Conservation (phyloP, 2,113 vertebrate species). For the Bujurquina vittata region DNA sequence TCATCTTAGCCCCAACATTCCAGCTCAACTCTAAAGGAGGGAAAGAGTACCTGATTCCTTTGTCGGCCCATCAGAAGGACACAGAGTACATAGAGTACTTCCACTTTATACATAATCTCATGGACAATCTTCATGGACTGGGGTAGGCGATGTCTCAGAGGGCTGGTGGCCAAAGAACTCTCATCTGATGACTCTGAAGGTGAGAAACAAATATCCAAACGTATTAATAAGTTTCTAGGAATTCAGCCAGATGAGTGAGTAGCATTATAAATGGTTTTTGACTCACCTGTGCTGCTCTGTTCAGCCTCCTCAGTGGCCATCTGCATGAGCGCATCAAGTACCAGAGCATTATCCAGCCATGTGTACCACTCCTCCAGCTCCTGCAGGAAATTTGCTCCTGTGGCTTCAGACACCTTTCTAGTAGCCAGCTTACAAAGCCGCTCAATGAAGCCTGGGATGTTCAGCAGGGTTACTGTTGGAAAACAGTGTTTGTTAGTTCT, state of each 20-base stretch:
- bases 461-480: constrained; percentile 89
- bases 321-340: constrained; percentile 96
- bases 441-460: constrained; percentile 97
- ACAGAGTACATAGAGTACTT: constrained; percentile 96
- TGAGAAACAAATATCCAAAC: background rate
- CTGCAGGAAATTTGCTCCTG: constrained; percentile 92
- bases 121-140: constrained; percentile 99
- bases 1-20: background rate
- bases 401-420: constrained; percentile 93
- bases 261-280: background rate
- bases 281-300: constrained; percentile 92
- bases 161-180: constrained; percentile 88
- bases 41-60: constrained; percentile 89
- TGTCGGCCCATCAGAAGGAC: constrained; percentile 97
- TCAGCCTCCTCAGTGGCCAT: constrained; percentile 95
- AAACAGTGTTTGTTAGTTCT: background rate
- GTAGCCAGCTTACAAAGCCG: constrained; percentile 95
- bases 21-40: background rate
- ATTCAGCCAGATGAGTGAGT: background rate
- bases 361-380: constrained; percentile 98
- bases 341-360: constrained; percentile 95
- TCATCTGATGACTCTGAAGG: constrained; percentile 92
- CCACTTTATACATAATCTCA: constrained; percentile 99
- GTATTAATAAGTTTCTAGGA: background rate
- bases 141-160: constrained; percentile 89